These are phyloP conservation scores for Orycteropus afer DNA, from an alignment of 2,113 vertebrate genomes.

Conservation along the genomic window DNA sequence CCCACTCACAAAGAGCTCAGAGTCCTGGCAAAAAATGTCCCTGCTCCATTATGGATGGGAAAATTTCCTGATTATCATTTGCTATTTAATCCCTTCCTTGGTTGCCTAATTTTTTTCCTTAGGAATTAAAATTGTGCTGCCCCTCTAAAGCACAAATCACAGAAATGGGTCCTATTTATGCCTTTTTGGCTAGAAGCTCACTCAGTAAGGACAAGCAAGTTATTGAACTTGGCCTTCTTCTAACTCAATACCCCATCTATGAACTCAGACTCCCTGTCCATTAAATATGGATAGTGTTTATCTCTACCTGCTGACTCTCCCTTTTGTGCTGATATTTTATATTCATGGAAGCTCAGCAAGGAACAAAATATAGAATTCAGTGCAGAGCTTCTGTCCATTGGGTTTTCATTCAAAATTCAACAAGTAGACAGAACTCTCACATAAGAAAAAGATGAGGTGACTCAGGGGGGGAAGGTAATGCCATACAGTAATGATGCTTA, in stretches of 20 bases:
- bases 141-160: slow-evolving; percentile 38
- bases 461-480: background rate
- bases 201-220: slow-evolving; percentile 35
- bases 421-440: slow-evolving; percentile 58
- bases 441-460: slow-evolving; percentile 8
- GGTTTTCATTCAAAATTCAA: slow-evolving; percentile 76
- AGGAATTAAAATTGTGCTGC: slow-evolving; percentile 17
- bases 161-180: slow-evolving; percentile 23
- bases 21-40: background rate
- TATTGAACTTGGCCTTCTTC: slow-evolving; percentile 62
- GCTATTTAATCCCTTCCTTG: background rate
- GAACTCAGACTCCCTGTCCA: slow-evolving; percentile 62
- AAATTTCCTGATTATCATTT: background rate
- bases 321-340: slow-evolving; percentile 66
- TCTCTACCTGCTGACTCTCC: slow-evolving; percentile 66
- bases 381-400: slow-evolving; percentile 55
- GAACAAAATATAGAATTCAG: slow-evolving; percentile 73
- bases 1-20: background rate
- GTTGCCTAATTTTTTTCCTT: background rate
- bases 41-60: background rate
- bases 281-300: slow-evolving; percentile 75
- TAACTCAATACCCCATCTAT: background rate
- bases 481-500: background rate
- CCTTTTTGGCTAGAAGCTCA: slow-evolving; percentile 28
- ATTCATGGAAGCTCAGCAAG: slow-evolving; percentile 76